Conservation (phyloP, 2,888 invertebrate genomes). For the Allophyes oxyacanthae region DNA sequence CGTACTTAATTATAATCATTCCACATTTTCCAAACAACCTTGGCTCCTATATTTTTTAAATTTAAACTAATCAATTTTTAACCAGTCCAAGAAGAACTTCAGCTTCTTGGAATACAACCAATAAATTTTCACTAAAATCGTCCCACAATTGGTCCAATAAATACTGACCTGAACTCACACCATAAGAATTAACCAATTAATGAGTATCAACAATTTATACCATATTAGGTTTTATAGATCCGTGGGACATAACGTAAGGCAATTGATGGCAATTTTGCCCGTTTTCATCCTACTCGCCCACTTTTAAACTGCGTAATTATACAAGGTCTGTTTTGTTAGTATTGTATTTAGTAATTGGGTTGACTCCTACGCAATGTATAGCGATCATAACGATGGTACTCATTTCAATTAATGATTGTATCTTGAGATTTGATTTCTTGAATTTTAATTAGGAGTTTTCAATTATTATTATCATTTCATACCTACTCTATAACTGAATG, state of each 20-base stretch:
- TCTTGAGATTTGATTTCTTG: conserved; percentile 1
- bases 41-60: conserved; percentile 12
- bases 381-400: conserved; percentile 14
- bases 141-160: conserved; percentile 57
- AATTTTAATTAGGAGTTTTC: conserved; percentile 14
- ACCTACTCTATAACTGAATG: too few relatives aligned
- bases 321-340: conserved; percentile 32
- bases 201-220: conserved; percentile 61
- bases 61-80: conserved; percentile 11
- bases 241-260: conserved; percentile 57
- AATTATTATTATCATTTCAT: background rate
- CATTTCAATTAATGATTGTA: conserved; percentile 29
- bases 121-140: conserved; percentile 57
- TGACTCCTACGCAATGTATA: conserved; percentile 44
- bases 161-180: conserved; percentile 51
- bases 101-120: conserved; percentile 7
- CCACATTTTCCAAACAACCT: background rate
- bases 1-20: too few relatives aligned
- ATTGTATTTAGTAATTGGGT: conserved; percentile 43
- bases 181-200: conserved; percentile 71
- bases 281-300: conserved; percentile 57
- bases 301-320: conserved; percentile 54
- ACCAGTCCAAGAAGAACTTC: background rate
- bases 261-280: conserved; percentile 66
- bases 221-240: conserved; percentile 67